A percentile compares a stretch with the other conserved stretches of the same genome.
Evolutionary conservation across 37 sponge, comb jelly and placozoan species (phyloP).

Genomic region (Geodia barretti): DNA sequence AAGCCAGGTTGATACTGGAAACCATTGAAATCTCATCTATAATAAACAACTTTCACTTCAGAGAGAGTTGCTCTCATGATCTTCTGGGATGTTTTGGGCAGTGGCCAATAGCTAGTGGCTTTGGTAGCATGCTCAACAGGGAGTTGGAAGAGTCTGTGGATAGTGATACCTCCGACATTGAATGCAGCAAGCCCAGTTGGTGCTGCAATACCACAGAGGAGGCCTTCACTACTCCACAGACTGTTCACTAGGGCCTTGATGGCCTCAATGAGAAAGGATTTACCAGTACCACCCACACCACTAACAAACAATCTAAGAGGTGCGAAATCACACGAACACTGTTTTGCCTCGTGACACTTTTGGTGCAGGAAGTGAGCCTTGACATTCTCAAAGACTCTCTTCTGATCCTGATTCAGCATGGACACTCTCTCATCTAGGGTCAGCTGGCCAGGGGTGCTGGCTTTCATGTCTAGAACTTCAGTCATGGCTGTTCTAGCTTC

Average conservation of each 20-base stretch:
- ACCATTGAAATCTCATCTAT: constrained; percentile 77
- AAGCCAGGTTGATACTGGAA: constrained; percentile 43
- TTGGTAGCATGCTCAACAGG: constrained; percentile 55
- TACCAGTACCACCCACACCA: no score
- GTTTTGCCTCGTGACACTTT: constrained; percentile 13
- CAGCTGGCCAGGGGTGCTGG: neutral
- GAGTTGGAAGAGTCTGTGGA: constrained; percentile 41
- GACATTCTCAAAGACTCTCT: constrained; percentile 35
- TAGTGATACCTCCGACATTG: constrained; percentile 37
- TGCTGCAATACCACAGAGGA: constrained; percentile 49
- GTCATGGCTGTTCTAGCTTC: constrained; percentile 49
- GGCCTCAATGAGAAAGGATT: no score
- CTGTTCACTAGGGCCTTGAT: no score
- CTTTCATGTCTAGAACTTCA: constrained; percentile 8
- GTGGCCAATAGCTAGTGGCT: constrained; percentile 47
- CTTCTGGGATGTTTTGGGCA: constrained; percentile 38
- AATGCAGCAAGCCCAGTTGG: constrained; percentile 58
- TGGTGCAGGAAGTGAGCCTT: constrained; percentile 4
- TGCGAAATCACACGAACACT: no score
- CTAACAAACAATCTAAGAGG: no score
- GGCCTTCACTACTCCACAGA: no score
- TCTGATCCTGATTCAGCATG: constrained; percentile 65
- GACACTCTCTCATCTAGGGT: constrained; percentile 28
- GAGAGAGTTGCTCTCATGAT: constrained; percentile 32
- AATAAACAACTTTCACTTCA: constrained; percentile 38